phyloP scores from a whole-genome alignment of 2,888 invertebrate species.

The Hipparchia semele region DNA sequence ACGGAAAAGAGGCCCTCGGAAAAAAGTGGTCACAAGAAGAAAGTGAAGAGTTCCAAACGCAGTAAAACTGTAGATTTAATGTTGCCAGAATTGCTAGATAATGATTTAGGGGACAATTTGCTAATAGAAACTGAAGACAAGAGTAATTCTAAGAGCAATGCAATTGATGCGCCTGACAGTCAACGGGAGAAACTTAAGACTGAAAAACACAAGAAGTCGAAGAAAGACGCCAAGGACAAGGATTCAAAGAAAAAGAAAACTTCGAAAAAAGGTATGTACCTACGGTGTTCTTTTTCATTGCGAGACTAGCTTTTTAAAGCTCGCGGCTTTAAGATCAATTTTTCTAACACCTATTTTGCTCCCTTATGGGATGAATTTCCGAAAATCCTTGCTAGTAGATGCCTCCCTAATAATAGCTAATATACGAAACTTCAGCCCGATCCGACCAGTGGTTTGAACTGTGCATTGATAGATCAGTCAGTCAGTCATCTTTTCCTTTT shows the following conservation, averaged over 20 bases:
- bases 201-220: conserved; percentile 78
- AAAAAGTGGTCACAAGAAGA: conserved; percentile 70
- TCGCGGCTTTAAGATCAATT: too few relatives aligned
- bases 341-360: too few relatives aligned
- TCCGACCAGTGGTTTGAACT: too few relatives aligned
- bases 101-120: conserved; percentile 52
- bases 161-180: conserved; percentile 46
- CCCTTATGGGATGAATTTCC: too few relatives aligned
- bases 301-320: too few relatives aligned
- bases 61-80: conserved; percentile 65
- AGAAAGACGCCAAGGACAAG: conserved; percentile 72
- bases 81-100: conserved; percentile 60
- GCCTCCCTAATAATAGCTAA: too few relatives aligned
- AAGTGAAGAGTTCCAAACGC: conserved; percentile 70
- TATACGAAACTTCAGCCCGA: too few relatives aligned
- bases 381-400: too few relatives aligned
- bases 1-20: conserved; percentile 54
- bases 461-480: too few relatives aligned
- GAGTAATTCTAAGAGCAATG: conserved; percentile 49
- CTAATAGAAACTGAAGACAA: conserved; percentile 68
- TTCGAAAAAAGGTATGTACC: conserved; percentile 47
- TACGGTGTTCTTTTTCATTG: too few relatives aligned
- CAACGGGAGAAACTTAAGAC: conserved; percentile 64
- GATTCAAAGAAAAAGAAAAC: conserved; percentile 74
- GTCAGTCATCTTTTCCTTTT: too few relatives aligned